Evolutionary conservation across 2,797 vertebrate genomes (phyloP).

Genomic region (Sebastes dallii): DNA sequence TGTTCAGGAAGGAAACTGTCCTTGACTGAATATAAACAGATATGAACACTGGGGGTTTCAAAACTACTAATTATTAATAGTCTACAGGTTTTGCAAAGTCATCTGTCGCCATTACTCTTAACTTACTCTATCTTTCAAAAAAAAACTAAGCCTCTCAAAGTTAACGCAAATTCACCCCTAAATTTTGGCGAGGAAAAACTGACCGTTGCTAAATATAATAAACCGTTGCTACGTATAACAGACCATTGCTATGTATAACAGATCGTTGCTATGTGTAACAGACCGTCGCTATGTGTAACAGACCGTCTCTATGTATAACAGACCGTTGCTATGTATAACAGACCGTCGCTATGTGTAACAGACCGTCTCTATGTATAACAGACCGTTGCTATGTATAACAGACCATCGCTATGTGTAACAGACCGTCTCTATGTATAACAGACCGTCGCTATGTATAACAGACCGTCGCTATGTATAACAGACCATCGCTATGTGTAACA

Average conservation of each 20-base stretch:
- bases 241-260: too few relatives aligned
- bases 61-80: background rate
- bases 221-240: too few relatives aligned
- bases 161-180: too few relatives aligned
- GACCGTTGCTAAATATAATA: too few relatives aligned
- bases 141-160: background rate
- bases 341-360: accelerated
- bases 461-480: too few relatives aligned
- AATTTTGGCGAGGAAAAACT: too few relatives aligned
- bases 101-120: background rate
- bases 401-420: accelerated
- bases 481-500: too few relatives aligned
- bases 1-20: background rate
- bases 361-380: accelerated
- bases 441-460: accelerated
- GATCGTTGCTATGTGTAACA: too few relatives aligned
- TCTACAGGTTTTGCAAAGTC: background rate
- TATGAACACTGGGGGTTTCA: background rate
- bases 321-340: too few relatives aligned
- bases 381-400: accelerated
- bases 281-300: too few relatives aligned
- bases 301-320: too few relatives aligned
- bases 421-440: accelerated
- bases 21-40: too few relatives aligned
- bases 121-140: background rate